Evolutionary conservation across 2,797 vertebrate genomes (phyloP).

Genomic region (Syngnathus acus): DNA sequence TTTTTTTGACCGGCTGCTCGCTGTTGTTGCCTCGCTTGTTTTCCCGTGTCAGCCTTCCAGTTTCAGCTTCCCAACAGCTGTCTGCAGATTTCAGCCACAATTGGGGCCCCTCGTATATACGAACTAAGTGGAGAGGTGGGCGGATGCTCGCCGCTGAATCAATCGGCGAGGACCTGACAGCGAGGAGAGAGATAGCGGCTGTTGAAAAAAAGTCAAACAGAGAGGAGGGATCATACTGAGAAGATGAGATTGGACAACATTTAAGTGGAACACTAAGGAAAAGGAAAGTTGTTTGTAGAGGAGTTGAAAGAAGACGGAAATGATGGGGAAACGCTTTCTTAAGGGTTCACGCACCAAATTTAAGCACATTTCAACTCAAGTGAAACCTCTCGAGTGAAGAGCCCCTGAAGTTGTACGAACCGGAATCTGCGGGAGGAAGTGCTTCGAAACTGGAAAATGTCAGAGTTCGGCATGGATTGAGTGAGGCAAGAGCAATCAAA

Average conservation of each 20-base stretch:
- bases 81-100: slow-evolving; percentile 49
- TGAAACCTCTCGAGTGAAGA: background rate
- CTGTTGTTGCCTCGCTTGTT: slow-evolving; percentile 25
- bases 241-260: slow-evolving; percentile 30
- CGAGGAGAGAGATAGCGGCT: slow-evolving; percentile 36
- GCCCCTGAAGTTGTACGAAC: background rate
- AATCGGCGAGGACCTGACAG: slow-evolving; percentile 47
- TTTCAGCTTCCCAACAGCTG: slow-evolving; percentile 33
- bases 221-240: slow-evolving; percentile 34
- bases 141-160: slow-evolving; percentile 50
- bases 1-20: slow-evolving; percentile 28
- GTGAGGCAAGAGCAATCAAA: too few species aligned
- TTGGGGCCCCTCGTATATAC: slow-evolving; percentile 42
- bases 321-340: slow-evolving; percentile 28
- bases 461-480: too few species aligned
- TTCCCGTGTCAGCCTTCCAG: slow-evolving; percentile 37
- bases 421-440: background rate
- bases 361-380: background rate
- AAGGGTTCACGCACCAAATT: background rate
- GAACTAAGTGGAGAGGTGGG: slow-evolving; percentile 59
- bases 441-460: too few species aligned
- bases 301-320: slow-evolving; percentile 35
- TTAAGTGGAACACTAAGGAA: slow-evolving; percentile 37
- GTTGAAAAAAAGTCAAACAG: slow-evolving; percentile 31
- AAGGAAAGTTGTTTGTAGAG: slow-evolving; percentile 28